phyloP scores from a whole-genome alignment of 1,140 invertebrate genomes.

The Vanessa tameamea region DNA sequence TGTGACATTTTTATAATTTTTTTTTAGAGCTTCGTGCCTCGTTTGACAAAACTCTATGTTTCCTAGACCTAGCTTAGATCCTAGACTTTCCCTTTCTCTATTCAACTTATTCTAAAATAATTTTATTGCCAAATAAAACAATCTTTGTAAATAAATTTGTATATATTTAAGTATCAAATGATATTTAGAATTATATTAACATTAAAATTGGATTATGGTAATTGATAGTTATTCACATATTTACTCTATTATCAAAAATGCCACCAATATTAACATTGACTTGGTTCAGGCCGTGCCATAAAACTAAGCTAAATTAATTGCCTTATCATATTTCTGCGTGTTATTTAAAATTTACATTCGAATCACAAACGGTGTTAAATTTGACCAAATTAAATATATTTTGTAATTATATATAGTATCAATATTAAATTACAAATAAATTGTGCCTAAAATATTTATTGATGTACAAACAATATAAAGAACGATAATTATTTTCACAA shows the following conservation, averaged over 20 bases:
- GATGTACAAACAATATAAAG: constrained; percentile 1
- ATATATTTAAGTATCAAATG: constrained; percentile 10
- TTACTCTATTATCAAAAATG: too few relatives aligned
- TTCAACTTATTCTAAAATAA: constrained; percentile 25
- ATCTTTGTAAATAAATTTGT: constrained; percentile 28
- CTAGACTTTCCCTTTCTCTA: constrained; percentile 27
- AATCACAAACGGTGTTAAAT: not conserved
- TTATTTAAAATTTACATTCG: not conserved
- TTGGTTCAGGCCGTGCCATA: too few relatives aligned
- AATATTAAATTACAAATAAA: constrained; percentile 9
- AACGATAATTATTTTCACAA: constrained; percentile 4
- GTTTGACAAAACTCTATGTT: constrained; percentile 11
- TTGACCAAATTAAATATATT: constrained; percentile 7
- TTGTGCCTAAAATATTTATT: constrained; percentile 8
- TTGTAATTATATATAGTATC: constrained; percentile 2
- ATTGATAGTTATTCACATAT: too few relatives aligned
- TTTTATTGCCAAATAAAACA: constrained; percentile 34
- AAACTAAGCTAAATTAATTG: too few relatives aligned
- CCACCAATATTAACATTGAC: too few relatives aligned
- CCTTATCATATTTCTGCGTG: too few relatives aligned
- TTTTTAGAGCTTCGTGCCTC: not conserved
- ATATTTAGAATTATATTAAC: not conserved
- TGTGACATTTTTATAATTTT: not conserved
- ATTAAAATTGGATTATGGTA: too few relatives aligned
- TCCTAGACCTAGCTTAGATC: constrained; percentile 24